phyloP scores from a whole-genome alignment of 1,140 invertebrate genomes.

The Hylaeus volcanicus region DNA sequence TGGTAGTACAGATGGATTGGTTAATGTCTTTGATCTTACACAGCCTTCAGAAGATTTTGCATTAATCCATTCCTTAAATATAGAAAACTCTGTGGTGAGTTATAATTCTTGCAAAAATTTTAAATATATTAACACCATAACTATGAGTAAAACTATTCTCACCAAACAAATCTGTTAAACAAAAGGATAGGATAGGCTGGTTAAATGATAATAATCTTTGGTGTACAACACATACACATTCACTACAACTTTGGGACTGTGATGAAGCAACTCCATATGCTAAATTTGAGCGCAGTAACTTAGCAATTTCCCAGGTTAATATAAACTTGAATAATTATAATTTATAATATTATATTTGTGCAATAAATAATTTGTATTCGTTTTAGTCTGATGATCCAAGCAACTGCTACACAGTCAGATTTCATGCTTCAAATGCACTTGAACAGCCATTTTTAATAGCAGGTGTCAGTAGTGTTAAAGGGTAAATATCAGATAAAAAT shows the following conservation, averaged over 20 bases:
- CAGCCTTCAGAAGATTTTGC: slow-evolving; percentile 91
- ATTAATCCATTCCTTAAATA: slow-evolving; percentile 89
- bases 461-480: slow-evolving; percentile 83
- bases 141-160: background rate
- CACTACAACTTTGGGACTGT: slow-evolving; percentile 87
- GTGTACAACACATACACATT: slow-evolving; percentile 87
- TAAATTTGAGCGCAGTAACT: slow-evolving; percentile 81
- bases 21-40: slow-evolving; percentile 92
- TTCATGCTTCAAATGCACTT: slow-evolving; percentile 69
- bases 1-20: slow-evolving; percentile 91
- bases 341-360: background rate
- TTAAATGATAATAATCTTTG: slow-evolving; percentile 81
- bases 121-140: background rate
- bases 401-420: slow-evolving; percentile 84
- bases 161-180: slow-evolving; percentile 37
- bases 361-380: slow-evolving; percentile 11
- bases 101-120: background rate
- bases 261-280: slow-evolving; percentile 82
- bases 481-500: slow-evolving; percentile 72
- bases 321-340: background rate
- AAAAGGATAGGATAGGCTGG: slow-evolving; percentile 77
- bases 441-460: slow-evolving; percentile 82
- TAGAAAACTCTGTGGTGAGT: slow-evolving; percentile 89
- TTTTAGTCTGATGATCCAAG: slow-evolving; percentile 83
- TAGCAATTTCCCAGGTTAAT: slow-evolving; percentile 63